Conservation (phyloP, 2,113 vertebrate species). For the Pogona vitticeps region DNA sequence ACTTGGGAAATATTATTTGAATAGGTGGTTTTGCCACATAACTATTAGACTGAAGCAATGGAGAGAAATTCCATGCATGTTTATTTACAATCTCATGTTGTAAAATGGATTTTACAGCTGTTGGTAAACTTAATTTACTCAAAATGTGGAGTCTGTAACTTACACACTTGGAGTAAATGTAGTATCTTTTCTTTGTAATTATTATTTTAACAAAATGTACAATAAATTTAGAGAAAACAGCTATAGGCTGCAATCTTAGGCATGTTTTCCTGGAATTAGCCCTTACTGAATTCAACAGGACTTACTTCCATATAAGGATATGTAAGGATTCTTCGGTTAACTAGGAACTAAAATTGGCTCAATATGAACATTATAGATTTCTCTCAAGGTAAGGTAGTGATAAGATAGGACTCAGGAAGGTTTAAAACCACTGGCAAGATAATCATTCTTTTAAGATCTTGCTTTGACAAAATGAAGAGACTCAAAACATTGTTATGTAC, state of each 20-base stretch:
- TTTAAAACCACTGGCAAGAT: not conserved
- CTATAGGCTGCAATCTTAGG: not conserved
- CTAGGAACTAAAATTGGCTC: not conserved
- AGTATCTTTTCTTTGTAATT: not conserved
- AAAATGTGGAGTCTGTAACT: not conserved
- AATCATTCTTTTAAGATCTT: not conserved
- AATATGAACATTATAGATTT: not conserved
- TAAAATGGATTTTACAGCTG: not conserved
- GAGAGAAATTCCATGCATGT: not conserved
- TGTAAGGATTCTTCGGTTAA: not conserved
- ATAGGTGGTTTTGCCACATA: not conserved
- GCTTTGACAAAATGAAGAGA: not conserved
- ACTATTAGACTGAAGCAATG: not conserved
- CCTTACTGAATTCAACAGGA: no score
- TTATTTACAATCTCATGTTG: not conserved
- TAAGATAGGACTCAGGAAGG: not conserved
- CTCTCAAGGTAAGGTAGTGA: not conserved
- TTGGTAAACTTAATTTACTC: not conserved
- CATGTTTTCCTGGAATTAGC: not conserved
- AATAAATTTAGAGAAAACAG: not conserved
- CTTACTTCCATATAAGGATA: not conserved
- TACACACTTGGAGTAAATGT: not conserved
- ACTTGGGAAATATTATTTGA: not conserved
- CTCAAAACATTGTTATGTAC: not conserved
- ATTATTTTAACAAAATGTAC: not conserved